These are phyloP conservation scores for Sphecodes monilicornis DNA, from an alignment of 2,888 invertebrate genomes.

Conservation along the genomic window DNA sequence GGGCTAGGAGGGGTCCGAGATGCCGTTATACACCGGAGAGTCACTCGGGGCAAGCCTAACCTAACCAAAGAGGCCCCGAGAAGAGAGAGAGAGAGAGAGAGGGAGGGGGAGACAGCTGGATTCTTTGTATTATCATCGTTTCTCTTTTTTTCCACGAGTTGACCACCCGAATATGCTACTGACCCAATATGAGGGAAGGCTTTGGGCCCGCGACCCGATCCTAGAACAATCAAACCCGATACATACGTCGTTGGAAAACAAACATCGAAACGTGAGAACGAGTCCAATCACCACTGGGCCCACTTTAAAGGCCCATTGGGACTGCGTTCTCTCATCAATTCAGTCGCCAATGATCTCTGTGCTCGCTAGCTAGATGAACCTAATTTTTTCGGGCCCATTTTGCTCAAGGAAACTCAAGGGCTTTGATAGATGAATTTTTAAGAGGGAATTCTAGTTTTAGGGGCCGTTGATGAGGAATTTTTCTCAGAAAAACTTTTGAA, in stretches of 20 bases:
- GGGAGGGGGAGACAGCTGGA: background rate
- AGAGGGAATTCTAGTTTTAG: background rate
- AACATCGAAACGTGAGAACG: slow-evolving; percentile 1
- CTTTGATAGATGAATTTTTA: background rate
- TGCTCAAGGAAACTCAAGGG: background rate
- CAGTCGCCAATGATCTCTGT: background rate
- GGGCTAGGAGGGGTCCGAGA: slow-evolving; percentile 52
- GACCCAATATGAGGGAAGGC: slow-evolving; percentile 67
- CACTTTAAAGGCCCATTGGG: background rate
- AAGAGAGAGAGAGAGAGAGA: slow-evolving; percentile 26
- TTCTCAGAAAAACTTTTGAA: too few relatives aligned
- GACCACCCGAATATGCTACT: slow-evolving; percentile 66
- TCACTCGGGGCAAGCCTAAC: slow-evolving; percentile 72
- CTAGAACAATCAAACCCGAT: background rate
- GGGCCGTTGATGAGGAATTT: background rate
- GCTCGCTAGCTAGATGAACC: background rate
- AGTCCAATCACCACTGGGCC: background rate
- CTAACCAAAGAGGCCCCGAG: slow-evolving; percentile 59
- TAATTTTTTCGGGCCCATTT: background rate
- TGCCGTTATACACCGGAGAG: slow-evolving; percentile 71
- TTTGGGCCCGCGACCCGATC: background rate
- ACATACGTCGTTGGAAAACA: background rate
- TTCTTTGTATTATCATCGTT: slow-evolving; percentile 53
- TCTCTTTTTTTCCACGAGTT: slow-evolving; percentile 42
- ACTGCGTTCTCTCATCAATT: background rate